Evolutionary conservation across 2,113 vertebrate species (phyloP).

Genomic region (Hymenochirus boettgeri): DNA sequence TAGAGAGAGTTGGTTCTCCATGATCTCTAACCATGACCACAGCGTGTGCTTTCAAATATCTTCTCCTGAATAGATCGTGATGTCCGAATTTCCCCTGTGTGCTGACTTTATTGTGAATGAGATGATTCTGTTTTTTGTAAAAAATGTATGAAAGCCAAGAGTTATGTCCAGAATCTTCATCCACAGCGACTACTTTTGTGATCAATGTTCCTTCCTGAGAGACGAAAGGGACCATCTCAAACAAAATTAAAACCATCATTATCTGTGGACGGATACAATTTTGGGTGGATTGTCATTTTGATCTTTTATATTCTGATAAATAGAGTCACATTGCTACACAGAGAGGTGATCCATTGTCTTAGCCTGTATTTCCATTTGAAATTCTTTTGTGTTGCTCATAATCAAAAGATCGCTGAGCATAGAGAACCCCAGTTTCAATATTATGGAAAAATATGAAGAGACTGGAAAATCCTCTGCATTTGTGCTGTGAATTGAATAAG

Average conservation of each 20-base stretch:
- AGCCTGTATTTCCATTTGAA: slow-evolving; percentile 54
- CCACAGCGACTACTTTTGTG: neutral
- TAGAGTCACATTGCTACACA: slow-evolving; percentile 40
- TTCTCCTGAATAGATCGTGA: slow-evolving; percentile 4
- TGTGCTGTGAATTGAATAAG: slow-evolving; percentile 52
- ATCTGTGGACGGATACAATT: slow-evolving; percentile 46
- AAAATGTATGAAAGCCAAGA: slow-evolving; percentile 38
- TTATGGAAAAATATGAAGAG: slow-evolving; percentile 54
- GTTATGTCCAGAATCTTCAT: neutral
- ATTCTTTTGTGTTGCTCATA: slow-evolving; percentile 51
- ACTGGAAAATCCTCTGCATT: slow-evolving; percentile 38
- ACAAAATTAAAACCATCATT: slow-evolving; percentile 48
- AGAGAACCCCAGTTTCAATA: slow-evolving; percentile 49
- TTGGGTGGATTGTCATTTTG: slow-evolving; percentile 56
- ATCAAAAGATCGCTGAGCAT: slow-evolving; percentile 54
- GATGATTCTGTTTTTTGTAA: slow-evolving; percentile 17
- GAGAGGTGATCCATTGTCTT: slow-evolving; percentile 47
- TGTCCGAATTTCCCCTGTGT: slow-evolving; percentile 17
- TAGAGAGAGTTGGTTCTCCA: slow-evolving; percentile 60
- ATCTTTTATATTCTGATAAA: slow-evolving; percentile 47
- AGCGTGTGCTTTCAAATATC: too few relatives aligned
- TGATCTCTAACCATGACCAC: slow-evolving; percentile 54
- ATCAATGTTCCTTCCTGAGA: slow-evolving; percentile 60
- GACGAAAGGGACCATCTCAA: slow-evolving; percentile 56
- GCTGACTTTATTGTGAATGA: slow-evolving; percentile 4